These are phyloP conservation scores for Margaritifera margaritifera DNA, from an alignment of 2,888 invertebrate species.

Conservation along the genomic window DNA sequence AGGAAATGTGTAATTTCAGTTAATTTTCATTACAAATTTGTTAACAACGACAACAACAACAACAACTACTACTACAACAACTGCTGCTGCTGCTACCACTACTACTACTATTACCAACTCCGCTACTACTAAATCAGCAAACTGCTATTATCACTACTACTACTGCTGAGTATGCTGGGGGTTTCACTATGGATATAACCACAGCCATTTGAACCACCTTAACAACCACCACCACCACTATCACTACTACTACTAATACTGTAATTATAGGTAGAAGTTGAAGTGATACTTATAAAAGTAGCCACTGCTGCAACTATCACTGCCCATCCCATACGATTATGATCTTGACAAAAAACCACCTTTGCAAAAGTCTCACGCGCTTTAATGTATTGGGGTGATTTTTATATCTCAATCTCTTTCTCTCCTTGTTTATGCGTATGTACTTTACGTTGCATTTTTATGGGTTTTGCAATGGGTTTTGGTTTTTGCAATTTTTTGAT, in stretches of 20 bases:
- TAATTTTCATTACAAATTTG: too few species aligned
- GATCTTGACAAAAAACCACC: too few species aligned
- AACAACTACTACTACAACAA: not conserved
- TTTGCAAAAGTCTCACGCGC: too few species aligned
- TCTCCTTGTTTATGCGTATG: not conserved
- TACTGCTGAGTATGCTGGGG: not conserved
- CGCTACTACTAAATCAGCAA: not conserved
- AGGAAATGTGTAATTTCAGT: too few species aligned
- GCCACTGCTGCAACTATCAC: too few species aligned
- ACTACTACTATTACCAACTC: not conserved
- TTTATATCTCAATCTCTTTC: constrained; percentile 5
- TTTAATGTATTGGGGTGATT: too few species aligned
- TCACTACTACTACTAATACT: constrained; percentile 2
- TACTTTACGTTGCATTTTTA: not conserved
- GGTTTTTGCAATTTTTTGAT: too few species aligned
- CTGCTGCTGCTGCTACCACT: not conserved
- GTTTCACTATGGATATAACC: not conserved
- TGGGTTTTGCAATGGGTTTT: too few species aligned
- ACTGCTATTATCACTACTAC: not conserved
- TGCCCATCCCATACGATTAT: too few species aligned
- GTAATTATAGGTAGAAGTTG: not conserved
- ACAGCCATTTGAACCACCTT: not conserved
- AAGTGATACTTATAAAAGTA: too few species aligned
- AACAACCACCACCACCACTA: not conserved
- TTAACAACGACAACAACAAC: too few species aligned